Percentiles rank a stretch among this genome's conserved stretches.
phyloP scores from a whole-genome alignment of 2,888 invertebrate species.

The Imbricaverruca yamaguchii region DNA sequence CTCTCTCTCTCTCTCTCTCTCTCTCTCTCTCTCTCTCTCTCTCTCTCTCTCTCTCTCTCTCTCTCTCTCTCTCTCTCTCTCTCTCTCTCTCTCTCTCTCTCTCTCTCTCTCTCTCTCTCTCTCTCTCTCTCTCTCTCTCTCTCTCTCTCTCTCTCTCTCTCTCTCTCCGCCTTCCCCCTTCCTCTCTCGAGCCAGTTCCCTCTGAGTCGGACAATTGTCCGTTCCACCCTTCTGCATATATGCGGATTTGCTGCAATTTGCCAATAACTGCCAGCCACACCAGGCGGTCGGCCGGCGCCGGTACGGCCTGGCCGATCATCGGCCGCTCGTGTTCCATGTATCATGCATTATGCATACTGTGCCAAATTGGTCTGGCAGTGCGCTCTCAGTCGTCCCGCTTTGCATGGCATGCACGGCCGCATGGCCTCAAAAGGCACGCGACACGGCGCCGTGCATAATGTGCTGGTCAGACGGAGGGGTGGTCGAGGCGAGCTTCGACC shows the following conservation, averaged over 20 bases:
- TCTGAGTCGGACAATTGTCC: too few species aligned
- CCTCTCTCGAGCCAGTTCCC: too few species aligned
- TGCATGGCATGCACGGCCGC: background rate
- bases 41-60: background rate
- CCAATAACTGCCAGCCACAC: background rate
- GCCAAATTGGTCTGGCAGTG: background rate
- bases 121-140: too few species aligned
- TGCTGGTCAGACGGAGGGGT: too few species aligned
- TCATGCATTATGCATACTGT: background rate
- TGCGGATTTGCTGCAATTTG: background rate
- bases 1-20: background rate
- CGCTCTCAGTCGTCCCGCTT: background rate
- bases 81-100: too few species aligned
- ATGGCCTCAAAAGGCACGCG: background rate
- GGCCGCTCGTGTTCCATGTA: background rate
- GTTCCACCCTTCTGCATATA: too few species aligned
- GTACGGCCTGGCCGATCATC: background rate
- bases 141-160: too few species aligned
- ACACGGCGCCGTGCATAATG: too few species aligned
- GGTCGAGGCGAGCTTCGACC: too few species aligned
- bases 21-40: background rate
- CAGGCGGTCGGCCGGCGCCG: background rate
- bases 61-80: too few species aligned
- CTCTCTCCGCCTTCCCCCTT: too few species aligned
- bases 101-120: too few species aligned